Evolutionary conservation across 2,888 invertebrate genomes (phyloP).

Genomic region (Phyllotreta striolata): DNA sequence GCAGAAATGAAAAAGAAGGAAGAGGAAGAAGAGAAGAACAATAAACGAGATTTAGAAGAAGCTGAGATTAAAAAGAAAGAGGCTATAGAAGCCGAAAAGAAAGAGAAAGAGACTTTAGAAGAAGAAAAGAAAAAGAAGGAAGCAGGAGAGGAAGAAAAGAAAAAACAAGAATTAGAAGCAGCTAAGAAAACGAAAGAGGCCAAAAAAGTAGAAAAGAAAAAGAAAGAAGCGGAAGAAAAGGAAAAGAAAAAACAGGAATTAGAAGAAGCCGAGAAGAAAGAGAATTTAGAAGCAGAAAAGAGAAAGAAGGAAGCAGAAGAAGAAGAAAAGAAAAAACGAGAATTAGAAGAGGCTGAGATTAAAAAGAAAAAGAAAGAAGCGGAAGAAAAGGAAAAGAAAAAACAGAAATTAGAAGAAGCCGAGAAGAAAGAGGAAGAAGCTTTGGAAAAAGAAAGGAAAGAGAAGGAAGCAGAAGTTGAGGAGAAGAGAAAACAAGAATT

Average conservation of each 20-base stretch:
- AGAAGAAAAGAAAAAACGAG: constrained; percentile 25
- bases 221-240: constrained; percentile 27
- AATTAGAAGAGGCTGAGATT: constrained; percentile 31
- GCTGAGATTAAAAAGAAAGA: constrained; percentile 18
- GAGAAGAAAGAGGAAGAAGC: no score
- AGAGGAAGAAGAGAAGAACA: constrained; percentile 12
- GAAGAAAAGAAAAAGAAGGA: constrained; percentile 28
- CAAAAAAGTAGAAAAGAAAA: constrained; percentile 23
- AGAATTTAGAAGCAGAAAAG: constrained; percentile 29
- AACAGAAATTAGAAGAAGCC: constrained; percentile 17
- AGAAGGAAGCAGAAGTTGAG: constrained; percentile 19
- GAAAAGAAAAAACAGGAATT: constrained; percentile 30
- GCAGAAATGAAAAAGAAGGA: constrained; percentile 21
- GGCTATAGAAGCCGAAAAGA: constrained; percentile 30
- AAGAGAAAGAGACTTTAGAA: constrained; percentile 32
- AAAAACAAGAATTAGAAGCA: constrained; percentile 23
- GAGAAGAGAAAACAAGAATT: constrained; percentile 28
- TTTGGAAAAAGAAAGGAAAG: no score
- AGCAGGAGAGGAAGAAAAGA: constrained; percentile 42
- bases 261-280: constrained; percentile 26
- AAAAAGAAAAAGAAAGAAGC: constrained; percentile 32
- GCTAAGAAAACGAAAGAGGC: constrained; percentile 18
- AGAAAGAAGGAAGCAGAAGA: constrained; percentile 8
- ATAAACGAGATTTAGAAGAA: constrained; percentile 30
- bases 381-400: constrained; percentile 24